phyloP scores from a whole-genome alignment of 2,888 invertebrate genomes.

The Dendrolimus houi region DNA sequence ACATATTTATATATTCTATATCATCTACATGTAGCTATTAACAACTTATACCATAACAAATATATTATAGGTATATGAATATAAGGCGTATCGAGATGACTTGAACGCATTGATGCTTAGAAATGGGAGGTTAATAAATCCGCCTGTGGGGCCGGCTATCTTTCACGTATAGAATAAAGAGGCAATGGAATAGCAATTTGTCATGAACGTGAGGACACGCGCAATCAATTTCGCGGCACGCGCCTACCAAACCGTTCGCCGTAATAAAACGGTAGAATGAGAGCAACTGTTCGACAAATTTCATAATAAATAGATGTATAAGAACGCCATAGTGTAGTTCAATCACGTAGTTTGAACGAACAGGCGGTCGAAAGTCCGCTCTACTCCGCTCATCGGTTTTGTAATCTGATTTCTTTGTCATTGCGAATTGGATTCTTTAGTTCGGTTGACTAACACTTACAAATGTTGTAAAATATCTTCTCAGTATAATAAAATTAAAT shows the following conservation, averaged over 20 bases:
- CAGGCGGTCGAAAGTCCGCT: not conserved
- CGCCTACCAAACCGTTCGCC: constrained; percentile 33
- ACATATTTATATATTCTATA: no score
- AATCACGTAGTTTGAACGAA: not conserved
- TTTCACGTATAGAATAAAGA: constrained; percentile 29
- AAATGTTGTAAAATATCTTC: no score
- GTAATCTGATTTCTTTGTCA: constrained; percentile 7
- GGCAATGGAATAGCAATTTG: constrained; percentile 44
- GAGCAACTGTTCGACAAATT: constrained; percentile 16
- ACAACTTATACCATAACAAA: no score
- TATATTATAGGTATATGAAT: no score
- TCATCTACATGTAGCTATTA: no score
- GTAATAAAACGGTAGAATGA: constrained; percentile 37
- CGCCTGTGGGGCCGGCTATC: constrained; percentile 19
- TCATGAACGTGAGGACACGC: constrained; percentile 48
- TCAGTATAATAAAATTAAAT: no score
- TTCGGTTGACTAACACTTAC: not conserved
- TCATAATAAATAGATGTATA: constrained; percentile 11
- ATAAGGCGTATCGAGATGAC: no score
- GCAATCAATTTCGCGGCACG: constrained; percentile 56
- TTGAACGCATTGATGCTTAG: no score
- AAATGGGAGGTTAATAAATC: constrained; percentile 17
- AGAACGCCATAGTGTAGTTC: not conserved
- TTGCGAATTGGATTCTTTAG: not conserved
- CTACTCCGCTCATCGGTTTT: constrained; percentile 4